Evolutionary conservation across 2,797 vertebrate species (phyloP), one percentile per base, ranked within the genome.

Genomic region (Euthynnus affinis): DNA sequence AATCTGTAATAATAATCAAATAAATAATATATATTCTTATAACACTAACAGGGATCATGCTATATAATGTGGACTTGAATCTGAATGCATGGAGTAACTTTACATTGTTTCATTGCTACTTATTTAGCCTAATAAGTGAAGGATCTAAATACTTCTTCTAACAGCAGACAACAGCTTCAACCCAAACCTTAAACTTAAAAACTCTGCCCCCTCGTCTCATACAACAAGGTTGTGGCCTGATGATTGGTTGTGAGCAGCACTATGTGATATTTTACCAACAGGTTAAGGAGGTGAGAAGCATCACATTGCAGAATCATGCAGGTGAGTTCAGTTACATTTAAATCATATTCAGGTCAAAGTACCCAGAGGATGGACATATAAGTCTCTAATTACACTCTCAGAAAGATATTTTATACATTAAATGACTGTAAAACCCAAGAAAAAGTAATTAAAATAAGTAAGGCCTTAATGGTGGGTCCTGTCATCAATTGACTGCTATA

Each of bases 191-290:
- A 29, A 51, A 80, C 61, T 61, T 61, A 67, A 63, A 74, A 70
- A 37, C 53, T 40, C 32, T 25, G 12, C 20, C 48, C 40, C 25
- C 18, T 58, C 46, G 25, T 70, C 42, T 72, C 55, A 15, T n/a
- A 53, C 20, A 51, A 58, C 25, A 3, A 46, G 60, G n/a, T 25
- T 61, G 55, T 58, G 66, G 66, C 14, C 70, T 63, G 49, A 61
- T 68, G 72, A 20, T 17, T 76, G 76, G 59, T 68, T 59, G 51
- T 57, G 73, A 76, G 73, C 56, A 76, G 40, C 27, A 66, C 40
- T 13, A 6, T 42, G 46, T 49, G 46, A 49, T 17, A 17, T 15
- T 46, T 46, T 32, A 32, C 29, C 5, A 37, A 10, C 37, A 37
- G 37, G 37, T 37, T 37, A 37, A 10, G 37, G 37, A 37, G 10